These are phyloP conservation scores for Ataeniobius toweri DNA, from an alignment of 2,797 vertebrate genomes.

Conservation along the genomic window DNA sequence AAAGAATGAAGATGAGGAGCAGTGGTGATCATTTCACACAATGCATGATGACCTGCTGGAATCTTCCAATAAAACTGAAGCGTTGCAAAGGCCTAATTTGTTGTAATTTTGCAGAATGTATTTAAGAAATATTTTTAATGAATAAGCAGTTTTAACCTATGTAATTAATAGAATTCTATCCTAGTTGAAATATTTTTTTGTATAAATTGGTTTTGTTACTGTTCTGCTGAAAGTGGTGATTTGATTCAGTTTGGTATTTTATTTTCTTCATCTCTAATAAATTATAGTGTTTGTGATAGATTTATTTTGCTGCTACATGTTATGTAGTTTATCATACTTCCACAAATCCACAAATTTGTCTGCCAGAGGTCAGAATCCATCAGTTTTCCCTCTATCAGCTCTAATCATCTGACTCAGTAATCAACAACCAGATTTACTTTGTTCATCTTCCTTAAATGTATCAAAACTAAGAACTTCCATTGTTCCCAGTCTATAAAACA, in stretches of 20 bases:
- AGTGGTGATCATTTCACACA: conserved; percentile 6
- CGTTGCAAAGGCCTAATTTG: background rate
- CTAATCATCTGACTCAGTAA: too few relatives aligned
- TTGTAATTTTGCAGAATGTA: background rate
- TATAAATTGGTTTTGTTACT: background rate
- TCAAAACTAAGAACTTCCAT: too few relatives aligned
- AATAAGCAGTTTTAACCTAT: background rate
- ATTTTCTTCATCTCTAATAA: background rate
- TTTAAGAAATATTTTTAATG: background rate
- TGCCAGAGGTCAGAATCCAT: too few relatives aligned
- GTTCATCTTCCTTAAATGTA: background rate
- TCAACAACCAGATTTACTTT: background rate
- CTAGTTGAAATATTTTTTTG: background rate
- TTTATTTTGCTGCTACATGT: background rate
- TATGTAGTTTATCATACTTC: too few relatives aligned
- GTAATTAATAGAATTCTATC: background rate
- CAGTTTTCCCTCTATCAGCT: too few relatives aligned
- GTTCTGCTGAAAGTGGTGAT: background rate
- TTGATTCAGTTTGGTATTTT: background rate
- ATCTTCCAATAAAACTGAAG: background rate
- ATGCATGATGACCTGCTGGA: background rate
- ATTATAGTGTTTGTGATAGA: too few relatives aligned
- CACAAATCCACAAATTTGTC: too few relatives aligned
- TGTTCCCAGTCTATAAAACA: too few relatives aligned
- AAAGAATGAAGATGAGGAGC: conserved; percentile 18